Base-by-base conservation (phyloP, 2,113 vertebrate species). In the Asarcornis scutulata region DNA sequence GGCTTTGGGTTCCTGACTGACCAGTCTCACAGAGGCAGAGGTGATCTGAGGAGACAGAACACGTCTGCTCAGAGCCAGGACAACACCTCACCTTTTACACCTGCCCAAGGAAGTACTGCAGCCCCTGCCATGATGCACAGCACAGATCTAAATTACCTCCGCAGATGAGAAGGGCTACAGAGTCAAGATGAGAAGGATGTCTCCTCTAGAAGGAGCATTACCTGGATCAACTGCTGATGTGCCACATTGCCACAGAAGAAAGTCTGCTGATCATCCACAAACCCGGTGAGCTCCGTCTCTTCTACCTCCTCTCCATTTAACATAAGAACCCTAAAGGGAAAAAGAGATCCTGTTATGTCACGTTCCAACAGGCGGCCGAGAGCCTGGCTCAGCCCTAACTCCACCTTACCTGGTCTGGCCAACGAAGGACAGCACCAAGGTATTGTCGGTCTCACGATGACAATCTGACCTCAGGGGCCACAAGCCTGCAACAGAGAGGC, bases 161-260 rank as follows among this genome's bases (percentile, higher is more conserved):
- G 10, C 1, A 0, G 48, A 36, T n/a, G 32, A 1, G 3, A 21
- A 4, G 14, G 31, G 18, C 29, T 55, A 7, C 0, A 31, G 42
- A 62, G 48, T 66, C 25, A 52, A 27, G 56, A 26, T 1, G 8
- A 32, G 21, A 63, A 34, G 13, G 9, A 7, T 0, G 31, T 4
- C 44, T 22, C n/a, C n/a, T 42, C 34, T 7, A 3, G 3, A 15
- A 6, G 4, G 6, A 13, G 44, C 14, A 5, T 83, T 95, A 99
- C 99, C 98, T 99, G 99, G 96, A 99, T 99, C 77, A 99, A 97
- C 22, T 99, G 99, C 64, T 99, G 99, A 85, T 99, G 99, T 0
- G 98, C 99, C 86, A 99, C 99, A 0, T 99, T 99, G 76, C 99
- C 99, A 17, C 99, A 99, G 97, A 99, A 99, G 97, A 99, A 99